A percentile compares a stretch with the other conserved stretches of the same genome.
These are phyloP conservation scores for Monodelphis domestica DNA, from an alignment of 2,797 vertebrate genomes.

Conservation along the genomic window DNA sequence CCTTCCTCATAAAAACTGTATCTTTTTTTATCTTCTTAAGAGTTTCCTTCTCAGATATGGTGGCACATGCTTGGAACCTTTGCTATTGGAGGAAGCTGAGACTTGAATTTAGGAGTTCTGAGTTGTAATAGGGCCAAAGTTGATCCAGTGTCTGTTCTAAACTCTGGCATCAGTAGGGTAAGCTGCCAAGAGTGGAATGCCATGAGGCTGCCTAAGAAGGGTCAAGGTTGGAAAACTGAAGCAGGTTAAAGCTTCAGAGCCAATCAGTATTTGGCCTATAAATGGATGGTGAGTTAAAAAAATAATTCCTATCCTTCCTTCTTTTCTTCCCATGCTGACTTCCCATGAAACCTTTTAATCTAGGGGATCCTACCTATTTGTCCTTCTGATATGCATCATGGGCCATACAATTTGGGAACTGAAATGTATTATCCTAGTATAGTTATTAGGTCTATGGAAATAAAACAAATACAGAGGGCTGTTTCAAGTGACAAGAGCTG, in stretches of 20 bases:
- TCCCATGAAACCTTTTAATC: neutral
- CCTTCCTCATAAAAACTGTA: neutral
- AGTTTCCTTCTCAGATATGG: neutral
- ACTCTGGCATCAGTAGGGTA: neutral
- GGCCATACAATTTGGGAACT: too few species aligned
- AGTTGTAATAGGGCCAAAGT: neutral
- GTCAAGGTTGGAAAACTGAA: neutral
- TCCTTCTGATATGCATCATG: neutral
- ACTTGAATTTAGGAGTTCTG: neutral
- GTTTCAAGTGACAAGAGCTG: too few species aligned
- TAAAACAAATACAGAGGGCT: too few species aligned
- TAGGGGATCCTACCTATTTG: neutral
- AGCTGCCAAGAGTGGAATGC: neutral
- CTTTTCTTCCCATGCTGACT: too few species aligned
- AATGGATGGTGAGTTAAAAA: neutral
- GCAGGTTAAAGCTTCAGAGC: neutral
- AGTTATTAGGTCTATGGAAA: too few species aligned
- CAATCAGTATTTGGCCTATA: neutral
- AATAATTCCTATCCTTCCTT: neutral
- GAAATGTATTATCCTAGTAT: too few species aligned
- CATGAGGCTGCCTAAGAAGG: neutral
- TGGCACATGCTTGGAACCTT: neutral
- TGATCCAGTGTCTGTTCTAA: neutral
- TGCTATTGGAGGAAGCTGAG: neutral
- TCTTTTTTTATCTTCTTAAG: neutral